Conservation (phyloP, 2,797 vertebrate genomes). For the Phrynocephalus guinanensis region DNA sequence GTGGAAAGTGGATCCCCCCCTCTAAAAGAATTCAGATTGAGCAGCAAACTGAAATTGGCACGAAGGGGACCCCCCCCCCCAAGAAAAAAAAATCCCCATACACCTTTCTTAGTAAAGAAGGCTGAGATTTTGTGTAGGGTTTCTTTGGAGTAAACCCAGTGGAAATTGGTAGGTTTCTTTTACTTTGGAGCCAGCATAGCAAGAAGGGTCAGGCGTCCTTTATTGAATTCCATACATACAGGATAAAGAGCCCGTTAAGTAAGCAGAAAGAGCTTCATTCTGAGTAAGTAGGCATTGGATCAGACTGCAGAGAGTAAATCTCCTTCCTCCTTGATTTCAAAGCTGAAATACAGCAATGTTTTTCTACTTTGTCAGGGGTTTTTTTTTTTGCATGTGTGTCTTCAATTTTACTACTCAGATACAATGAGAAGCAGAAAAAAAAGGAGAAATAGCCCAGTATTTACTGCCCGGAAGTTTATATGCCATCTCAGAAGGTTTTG, state of each 20-base stretch:
- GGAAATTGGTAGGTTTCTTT: background rate
- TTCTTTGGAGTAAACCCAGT: background rate
- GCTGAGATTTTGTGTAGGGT: background rate
- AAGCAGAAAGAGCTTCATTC: background rate
- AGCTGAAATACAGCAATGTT: too few species aligned
- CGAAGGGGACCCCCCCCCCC: accelerated
- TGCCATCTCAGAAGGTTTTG: background rate
- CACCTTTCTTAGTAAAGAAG: background rate
- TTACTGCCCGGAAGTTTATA: background rate
- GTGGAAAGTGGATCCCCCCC: background rate
- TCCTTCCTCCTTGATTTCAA: background rate
- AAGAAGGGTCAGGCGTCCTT: too few species aligned
- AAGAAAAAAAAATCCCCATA: too few species aligned
- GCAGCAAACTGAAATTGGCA: background rate
- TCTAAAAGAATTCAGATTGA: background rate
- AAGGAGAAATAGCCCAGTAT: background rate
- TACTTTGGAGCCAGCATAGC: background rate
- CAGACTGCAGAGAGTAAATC: too few species aligned
- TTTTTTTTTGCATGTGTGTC: background rate
- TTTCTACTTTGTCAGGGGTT: background rate
- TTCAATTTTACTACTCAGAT: background rate
- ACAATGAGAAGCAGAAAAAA: background rate
- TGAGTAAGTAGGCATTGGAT: background rate
- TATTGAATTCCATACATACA: too few species aligned
- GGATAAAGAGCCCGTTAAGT: too few species aligned